Percentiles rank a stretch among this genome's conserved stretches.
phyloP scores from a whole-genome alignment of 2,888 invertebrate species.

The Nebria salina region DNA sequence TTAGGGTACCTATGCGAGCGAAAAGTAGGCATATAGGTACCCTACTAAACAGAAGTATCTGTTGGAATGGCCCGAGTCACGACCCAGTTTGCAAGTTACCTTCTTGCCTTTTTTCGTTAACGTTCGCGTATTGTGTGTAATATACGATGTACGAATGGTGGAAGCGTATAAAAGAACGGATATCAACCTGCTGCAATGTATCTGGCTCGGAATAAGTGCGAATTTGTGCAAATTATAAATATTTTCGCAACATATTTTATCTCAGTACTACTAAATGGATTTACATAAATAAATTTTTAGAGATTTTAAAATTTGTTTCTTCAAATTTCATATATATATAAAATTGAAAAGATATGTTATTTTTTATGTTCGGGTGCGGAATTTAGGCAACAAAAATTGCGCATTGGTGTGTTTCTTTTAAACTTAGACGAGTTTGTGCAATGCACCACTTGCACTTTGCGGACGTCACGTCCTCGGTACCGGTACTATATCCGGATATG shows the following conservation, averaged over 20 bases:
- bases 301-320: no score
- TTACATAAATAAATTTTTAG: not conserved
- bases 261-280: not conserved
- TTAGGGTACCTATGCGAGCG: not conserved
- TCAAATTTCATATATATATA: no score
- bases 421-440: no score
- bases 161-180: not conserved
- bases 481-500: no score
- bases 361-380: no score
- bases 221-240: not conserved
- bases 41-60: not conserved
- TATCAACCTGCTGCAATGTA: not conserved
- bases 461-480: no score
- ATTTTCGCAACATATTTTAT: not conserved
- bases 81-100: not conserved
- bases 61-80: not conserved
- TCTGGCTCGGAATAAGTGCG: not conserved
- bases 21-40: not conserved
- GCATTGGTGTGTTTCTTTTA: no score
- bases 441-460: no score
- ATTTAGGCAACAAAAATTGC: no score
- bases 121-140: not conserved
- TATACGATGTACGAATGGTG: not conserved
- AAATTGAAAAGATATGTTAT: no score
- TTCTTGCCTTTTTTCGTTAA: not conserved